Evolutionary conservation across 1,140 invertebrate species (phyloP), one percentile per base, ranked within the genome.

Genomic region (Monomorium pharaonis): DNA sequence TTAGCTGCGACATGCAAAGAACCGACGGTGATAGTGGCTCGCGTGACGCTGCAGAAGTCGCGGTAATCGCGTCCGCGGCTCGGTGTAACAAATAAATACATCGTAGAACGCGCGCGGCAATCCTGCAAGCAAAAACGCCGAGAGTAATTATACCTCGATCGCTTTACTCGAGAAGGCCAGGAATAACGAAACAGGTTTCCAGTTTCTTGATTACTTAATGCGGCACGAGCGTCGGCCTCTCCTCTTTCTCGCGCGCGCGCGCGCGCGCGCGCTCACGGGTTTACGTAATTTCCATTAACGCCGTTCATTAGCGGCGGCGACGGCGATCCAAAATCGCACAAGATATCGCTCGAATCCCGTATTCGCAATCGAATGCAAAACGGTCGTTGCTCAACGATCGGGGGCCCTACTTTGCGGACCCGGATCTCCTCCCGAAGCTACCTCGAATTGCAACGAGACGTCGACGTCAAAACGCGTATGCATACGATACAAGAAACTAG

Each of bases 241-340:
- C 37, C 54, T 51, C 42, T 72, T 54, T 76, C 54, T 62, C 67
- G 67, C 30, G 54, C 33, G 30, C 27, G 65, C n/a, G n/a, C n/a
- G n/a, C n/a, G n/a, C n/a, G n/a, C n/a, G n/a, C n/a, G n/a, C n/a
- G n/a, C n/a, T n/a, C n/a, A n/a, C n/a, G n/a, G n/a, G n/a, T 85
- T 84, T 88, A 70, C 86, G 24, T 75, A 88, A 85, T 85, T 44
- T 63, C 69, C 83, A 80, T 85, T 78, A 85, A 80, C 67, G 56
- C 6, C 63, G 24, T 67, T 85, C 83, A 76, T 69, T 63, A 83
- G 30, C 81, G 65, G n/a, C n/a, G n/a, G n/a, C 70, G 62, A 49
- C 21, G 54, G 24, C 62, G 24, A 84, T 63, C 84, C 44, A 37
- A 72, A 85, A 85, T 84, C 58, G 16, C 62, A 37, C 27, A 18